These are phyloP conservation scores for Podarcis siculus DNA, from an alignment of 2,797 vertebrate species.

Conservation along the genomic window DNA sequence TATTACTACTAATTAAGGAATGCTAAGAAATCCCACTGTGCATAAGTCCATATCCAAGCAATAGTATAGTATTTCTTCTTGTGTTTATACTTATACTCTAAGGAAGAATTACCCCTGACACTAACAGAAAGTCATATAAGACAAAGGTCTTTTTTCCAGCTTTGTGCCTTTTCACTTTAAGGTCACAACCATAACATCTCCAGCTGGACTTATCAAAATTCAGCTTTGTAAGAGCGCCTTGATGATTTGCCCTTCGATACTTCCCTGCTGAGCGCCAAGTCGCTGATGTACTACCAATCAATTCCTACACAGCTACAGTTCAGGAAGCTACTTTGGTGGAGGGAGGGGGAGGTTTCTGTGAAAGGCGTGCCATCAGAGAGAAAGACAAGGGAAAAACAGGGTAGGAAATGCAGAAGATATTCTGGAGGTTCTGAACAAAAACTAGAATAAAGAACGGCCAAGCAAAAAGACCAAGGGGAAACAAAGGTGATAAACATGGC, in stretches of 20 bases:
- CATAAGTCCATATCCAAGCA: not conserved
- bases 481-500: not conserved
- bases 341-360: conserved; percentile 18
- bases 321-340: conserved; percentile 62
- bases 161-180: conserved; percentile 54
- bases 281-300: conserved; percentile 67
- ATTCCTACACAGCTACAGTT: conserved; percentile 69
- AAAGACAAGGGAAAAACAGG: not conserved
- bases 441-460: not conserved
- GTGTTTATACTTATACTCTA: not conserved
- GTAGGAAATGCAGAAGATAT: not conserved
- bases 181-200: conserved; percentile 54
- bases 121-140: conserved; percentile 15
- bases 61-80: not conserved
- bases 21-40: not conserved
- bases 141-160: conserved; percentile 17
- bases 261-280: conserved; percentile 51
- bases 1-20: not conserved
- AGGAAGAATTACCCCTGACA: conserved; percentile 14
- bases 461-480: not conserved
- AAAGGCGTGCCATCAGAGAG: not conserved
- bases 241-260: conserved; percentile 60
- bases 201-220: conserved; percentile 59
- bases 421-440: not conserved
- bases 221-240: conserved; percentile 53